Percentiles rank a stretch among this genome's conserved stretches.
These are phyloP conservation scores for Pomatorhinus ruficollis DNA, from an alignment of 2,113 vertebrate species.

Conservation along the genomic window DNA sequence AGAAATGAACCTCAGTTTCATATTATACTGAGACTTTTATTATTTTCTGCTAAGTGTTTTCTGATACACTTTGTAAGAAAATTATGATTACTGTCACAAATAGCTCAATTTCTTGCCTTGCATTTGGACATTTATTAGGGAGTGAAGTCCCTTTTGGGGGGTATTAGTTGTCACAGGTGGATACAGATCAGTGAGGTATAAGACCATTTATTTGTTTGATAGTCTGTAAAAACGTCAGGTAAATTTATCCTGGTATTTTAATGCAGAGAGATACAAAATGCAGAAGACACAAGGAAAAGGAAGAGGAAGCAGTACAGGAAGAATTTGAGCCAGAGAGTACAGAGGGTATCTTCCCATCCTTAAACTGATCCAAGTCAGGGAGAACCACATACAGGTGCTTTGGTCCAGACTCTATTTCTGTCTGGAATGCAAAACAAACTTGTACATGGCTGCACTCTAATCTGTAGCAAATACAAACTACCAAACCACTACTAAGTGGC, in stretches of 20 bases:
- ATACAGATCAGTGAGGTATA: constrained; percentile 20
- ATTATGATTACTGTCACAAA: not conserved
- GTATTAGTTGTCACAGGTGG: constrained; percentile 6
- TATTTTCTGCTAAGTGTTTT: not conserved
- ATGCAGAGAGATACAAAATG: not conserved
- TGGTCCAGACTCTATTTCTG: not conserved
- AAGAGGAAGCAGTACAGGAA: not conserved
- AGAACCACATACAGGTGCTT: not conserved
- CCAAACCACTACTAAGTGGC: not conserved
- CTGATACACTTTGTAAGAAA: not conserved
- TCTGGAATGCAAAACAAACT: not conserved
- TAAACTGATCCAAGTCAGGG: not conserved
- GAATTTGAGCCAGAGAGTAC: not conserved
- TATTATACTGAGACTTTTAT: not conserved
- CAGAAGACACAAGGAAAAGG: not conserved
- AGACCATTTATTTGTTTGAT: constrained; percentile 28
- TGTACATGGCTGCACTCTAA: not conserved
- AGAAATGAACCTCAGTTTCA: not conserved
- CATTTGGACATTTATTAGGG: not conserved
- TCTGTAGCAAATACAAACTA: not conserved
- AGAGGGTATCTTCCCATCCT: not conserved
- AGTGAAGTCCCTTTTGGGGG: not conserved
- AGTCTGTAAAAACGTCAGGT: not conserved
- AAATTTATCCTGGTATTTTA: constrained; percentile 16
- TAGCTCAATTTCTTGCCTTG: not conserved